phyloP scores from a whole-genome alignment of 2,113 vertebrate species.

The Hippolais icterina region DNA sequence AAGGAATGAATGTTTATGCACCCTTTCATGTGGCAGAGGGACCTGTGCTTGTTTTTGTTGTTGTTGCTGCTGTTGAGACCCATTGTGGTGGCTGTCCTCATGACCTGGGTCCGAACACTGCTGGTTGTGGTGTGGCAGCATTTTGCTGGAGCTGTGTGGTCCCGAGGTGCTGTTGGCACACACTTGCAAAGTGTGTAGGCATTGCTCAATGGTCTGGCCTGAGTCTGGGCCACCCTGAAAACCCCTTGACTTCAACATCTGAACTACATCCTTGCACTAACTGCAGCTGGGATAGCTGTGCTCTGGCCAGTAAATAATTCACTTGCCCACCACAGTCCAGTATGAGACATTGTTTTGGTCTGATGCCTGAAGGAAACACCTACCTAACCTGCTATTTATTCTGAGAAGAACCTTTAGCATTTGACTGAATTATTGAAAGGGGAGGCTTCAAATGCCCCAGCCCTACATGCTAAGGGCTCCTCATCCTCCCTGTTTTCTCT shows the following conservation, averaged over 20 bases:
- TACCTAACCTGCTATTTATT: background rate
- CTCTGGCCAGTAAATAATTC: background rate
- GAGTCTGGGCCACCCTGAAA: fast-evolving
- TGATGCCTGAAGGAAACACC: background rate
- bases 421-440: background rate
- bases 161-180: fast-evolving
- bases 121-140: fast-evolving
- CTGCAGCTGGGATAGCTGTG: background rate
- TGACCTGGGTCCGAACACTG: background rate
- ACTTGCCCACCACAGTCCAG: background rate
- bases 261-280: background rate
- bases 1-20: background rate
- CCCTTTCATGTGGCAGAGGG: background rate
- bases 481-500: background rate
- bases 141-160: background rate
- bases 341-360: background rate
- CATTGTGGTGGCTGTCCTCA: background rate
- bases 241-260: background rate
- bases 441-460: background rate
- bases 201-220: background rate
- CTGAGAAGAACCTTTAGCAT: background rate
- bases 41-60: background rate
- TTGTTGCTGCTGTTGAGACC: background rate
- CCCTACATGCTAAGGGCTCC: background rate
- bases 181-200: fast-evolving